phyloP scores from a whole-genome alignment of 2,888 invertebrate species.

The Sinodicranocentrus sp. region DNA sequence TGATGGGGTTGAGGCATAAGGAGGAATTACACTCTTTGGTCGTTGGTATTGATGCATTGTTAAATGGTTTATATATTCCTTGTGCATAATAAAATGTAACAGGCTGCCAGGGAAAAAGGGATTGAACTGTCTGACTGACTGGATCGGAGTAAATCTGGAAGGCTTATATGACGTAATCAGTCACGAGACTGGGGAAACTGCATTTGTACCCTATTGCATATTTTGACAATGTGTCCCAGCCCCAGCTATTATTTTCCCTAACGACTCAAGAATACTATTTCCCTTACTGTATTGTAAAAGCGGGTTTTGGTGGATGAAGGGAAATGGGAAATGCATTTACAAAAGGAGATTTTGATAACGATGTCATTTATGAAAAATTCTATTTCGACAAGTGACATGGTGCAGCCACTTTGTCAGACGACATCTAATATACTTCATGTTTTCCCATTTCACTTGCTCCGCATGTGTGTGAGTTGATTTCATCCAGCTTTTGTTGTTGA shows the following conservation, averaged over 20 bases:
- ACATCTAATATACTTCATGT: not conserved
- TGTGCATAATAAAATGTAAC: not conserved
- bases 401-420: not conserved
- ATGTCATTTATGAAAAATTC: conserved; percentile 59
- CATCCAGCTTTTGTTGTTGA: conserved; percentile 21
- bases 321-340: conserved; percentile 42
- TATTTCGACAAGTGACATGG: conserved; percentile 20
- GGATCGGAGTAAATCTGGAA: conserved; percentile 25
- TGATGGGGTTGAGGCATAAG: not conserved
- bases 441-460: not conserved
- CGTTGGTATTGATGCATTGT: conserved; percentile 4
- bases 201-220: conserved; percentile 26
- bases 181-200: conserved; percentile 16
- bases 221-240: conserved; percentile 33
- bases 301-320: not conserved
- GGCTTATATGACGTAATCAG: conserved; percentile 41
- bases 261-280: not conserved
- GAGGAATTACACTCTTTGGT: not conserved
- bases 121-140: conserved; percentile 14
- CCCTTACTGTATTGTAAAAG: not conserved
- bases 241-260: conserved; percentile 38
- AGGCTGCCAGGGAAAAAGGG: not conserved
- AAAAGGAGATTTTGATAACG: conserved; percentile 51
- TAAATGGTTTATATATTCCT: conserved; percentile 53
- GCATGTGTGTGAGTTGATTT: conserved; percentile 8